These are phyloP conservation scores for Pogonocichla stellata DNA, from an alignment of 2,113 vertebrate species.

Conservation along the genomic window DNA sequence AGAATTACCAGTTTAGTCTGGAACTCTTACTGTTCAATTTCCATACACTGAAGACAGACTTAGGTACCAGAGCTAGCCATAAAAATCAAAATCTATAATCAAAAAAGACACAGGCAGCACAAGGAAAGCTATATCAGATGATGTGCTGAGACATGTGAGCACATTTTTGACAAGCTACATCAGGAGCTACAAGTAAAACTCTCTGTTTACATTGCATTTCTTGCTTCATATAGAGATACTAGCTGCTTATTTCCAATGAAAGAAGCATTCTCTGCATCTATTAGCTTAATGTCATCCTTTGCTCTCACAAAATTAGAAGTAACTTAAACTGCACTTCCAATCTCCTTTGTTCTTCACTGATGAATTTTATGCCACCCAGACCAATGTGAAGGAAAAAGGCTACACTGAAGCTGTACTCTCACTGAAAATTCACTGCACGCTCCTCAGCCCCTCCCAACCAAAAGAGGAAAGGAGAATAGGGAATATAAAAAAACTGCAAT, in stretches of 20 bases:
- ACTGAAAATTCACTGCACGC: neutral
- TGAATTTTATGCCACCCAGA: neutral
- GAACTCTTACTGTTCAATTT: neutral
- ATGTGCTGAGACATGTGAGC: fast-evolving
- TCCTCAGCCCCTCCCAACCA: neutral
- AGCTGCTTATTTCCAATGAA: neutral
- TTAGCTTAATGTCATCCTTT: neutral
- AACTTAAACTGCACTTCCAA: neutral
- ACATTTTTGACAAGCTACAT: neutral
- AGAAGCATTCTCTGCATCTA: neutral
- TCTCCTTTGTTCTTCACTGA: neutral
- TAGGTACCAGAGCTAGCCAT: neutral
- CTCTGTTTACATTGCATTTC: neutral
- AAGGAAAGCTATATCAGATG: neutral
- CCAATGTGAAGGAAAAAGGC: neutral
- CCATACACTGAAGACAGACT: neutral
- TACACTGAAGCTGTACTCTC: neutral
- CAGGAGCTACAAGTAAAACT: neutral
- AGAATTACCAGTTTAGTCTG: neutral
- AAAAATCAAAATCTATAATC: neutral
- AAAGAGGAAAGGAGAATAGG: neutral
- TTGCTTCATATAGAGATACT: neutral
- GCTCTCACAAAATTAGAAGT: neutral
- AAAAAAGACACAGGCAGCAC: neutral
- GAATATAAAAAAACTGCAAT: neutral